Base-by-base conservation (phyloP, 2,113 vertebrate species). In the Rhizomys pruinosus region DNA sequence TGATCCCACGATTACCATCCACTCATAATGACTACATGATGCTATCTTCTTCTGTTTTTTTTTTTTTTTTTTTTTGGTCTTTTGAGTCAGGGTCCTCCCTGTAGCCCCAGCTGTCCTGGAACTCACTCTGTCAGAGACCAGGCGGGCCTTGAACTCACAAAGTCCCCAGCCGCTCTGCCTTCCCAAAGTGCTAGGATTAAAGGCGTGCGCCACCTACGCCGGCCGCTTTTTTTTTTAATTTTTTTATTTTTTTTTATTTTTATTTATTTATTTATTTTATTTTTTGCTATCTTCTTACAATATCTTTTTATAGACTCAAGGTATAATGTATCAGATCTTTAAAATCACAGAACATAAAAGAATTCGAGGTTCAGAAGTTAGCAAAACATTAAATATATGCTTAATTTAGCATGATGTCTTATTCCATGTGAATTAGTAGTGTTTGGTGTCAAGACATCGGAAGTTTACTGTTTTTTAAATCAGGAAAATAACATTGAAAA, bases 301-400 rank as follows among this genome's bases (percentile, higher is more conserved):
- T 79, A 42, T 79, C 39, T 69, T 89, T n/a, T 55, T 39, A 79
- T 64, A 84, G 44, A 59, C 37, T 87, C 8, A 92, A 82, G 59
- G 17, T 39, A 0, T 55, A 72, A 82, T 39, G 39, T 22, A 42
- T 89, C 32, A 82, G 19, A 89, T 13, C 55, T 89, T 63, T 87
- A 47, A 89, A 89, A 89, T 44, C 37, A 64, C 27, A 90, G 61
- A 90, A 87, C 25, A n/a, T n/a, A 57, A 94, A 89, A 87, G 34
- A 73, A 90, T 87, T 55, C 69, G 66, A 22, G 59, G 78, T 77
- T 91, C 66, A 95, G 64, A 82, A 52, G 47, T 52, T 8, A 76
- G 52, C 55, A 88, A 47, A 87, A 78, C 32, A 61, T 88, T 90
- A 72, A 90, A 80, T 34, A 64, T 72, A 27, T 87, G n/a, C 15